Evolutionary conservation across 2,113 vertebrate species (phyloP).

Genomic region (Hassar affinis): DNA sequence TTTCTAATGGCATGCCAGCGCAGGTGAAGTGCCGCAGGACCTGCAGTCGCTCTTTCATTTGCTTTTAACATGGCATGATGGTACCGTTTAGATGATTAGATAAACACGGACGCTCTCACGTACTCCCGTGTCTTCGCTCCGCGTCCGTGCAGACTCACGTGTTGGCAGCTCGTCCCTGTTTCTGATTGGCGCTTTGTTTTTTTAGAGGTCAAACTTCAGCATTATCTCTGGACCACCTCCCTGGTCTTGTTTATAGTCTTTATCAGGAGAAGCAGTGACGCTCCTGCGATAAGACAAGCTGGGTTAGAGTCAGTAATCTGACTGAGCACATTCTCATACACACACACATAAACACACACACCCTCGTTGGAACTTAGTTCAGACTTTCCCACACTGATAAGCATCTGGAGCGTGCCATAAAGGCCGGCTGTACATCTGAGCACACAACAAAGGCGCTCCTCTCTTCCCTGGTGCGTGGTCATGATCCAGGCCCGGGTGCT

Average conservation of each 20-base stretch:
- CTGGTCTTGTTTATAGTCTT: constrained; percentile 48
- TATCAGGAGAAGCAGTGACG: constrained; percentile 47
- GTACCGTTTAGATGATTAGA: constrained; percentile 35
- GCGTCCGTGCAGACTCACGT: not conserved
- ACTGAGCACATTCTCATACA: constrained; percentile 31
- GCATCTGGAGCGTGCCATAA: constrained; percentile 58
- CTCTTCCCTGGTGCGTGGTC: constrained; percentile 32
- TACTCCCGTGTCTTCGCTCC: not conserved
- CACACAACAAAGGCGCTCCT: constrained; percentile 54
- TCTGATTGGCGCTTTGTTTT: constrained; percentile 30
- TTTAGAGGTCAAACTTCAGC: constrained; percentile 47
- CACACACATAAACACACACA: constrained; percentile 28
- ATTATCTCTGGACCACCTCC: constrained; percentile 42
- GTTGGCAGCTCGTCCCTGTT: not conserved
- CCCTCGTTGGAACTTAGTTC: constrained; percentile 35
- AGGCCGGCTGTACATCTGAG: constrained; percentile 53
- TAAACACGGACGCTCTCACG: constrained; percentile 10
- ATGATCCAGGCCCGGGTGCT: constrained; percentile 41
- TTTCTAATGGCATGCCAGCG: constrained; percentile 17
- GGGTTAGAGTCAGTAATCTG: constrained; percentile 37
- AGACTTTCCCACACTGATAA: constrained; percentile 60
- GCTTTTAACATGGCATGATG: constrained; percentile 24
- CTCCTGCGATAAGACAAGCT: constrained; percentile 22
- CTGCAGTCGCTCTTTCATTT: constrained; percentile 31
- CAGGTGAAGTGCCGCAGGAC: constrained; percentile 34